Percentiles rank a stretch among this genome's conserved stretches.
Conservation (phyloP, 2,888 invertebrate genomes). For the Drosophila acutilabella region DNA sequence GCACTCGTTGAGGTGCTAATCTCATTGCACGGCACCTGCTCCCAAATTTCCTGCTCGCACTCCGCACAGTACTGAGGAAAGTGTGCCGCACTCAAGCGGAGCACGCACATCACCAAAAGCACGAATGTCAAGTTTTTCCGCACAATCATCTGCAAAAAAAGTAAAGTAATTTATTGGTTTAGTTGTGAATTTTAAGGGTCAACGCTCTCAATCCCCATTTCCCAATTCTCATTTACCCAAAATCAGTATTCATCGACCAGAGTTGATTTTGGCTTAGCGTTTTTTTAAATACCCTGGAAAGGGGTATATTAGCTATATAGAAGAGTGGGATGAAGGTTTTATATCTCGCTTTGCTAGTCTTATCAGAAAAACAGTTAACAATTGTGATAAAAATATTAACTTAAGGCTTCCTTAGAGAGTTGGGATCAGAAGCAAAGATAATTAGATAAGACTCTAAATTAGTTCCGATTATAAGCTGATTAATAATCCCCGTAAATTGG, state of each 20-base stretch:
- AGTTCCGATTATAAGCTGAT: too few relatives aligned
- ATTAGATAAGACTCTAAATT: too few relatives aligned
- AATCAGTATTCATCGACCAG: constrained; percentile 6
- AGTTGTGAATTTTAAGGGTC: constrained; percentile 27
- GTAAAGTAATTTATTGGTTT: constrained; percentile 3
- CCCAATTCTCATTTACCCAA: neutral
- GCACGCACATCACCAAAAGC: constrained; percentile 35
- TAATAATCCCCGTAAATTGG: neutral
- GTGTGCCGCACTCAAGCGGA: constrained; percentile 34
- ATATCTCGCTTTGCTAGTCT: too few relatives aligned
- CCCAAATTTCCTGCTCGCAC: constrained; percentile 82
- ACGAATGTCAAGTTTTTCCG: constrained; percentile 42
- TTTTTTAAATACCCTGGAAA: neutral
- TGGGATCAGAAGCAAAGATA: too few relatives aligned
- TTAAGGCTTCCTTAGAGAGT: too few relatives aligned
- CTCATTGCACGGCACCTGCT: constrained; percentile 77
- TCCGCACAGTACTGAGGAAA: constrained; percentile 72
- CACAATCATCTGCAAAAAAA: constrained; percentile 59
- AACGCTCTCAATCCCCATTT: constrained; percentile 32
- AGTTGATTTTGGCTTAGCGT: constrained; percentile 7
- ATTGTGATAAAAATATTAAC: too few relatives aligned
- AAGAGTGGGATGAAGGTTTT: too few relatives aligned
- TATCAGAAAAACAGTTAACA: too few relatives aligned
- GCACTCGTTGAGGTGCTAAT: constrained; percentile 50
- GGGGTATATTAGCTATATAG: neutral